Percentiles rank a stretch among this genome's conserved stretches.
These are phyloP conservation scores for Parnassius orleans DNA, from an alignment of 2,888 invertebrate genomes.

Conservation along the genomic window DNA sequence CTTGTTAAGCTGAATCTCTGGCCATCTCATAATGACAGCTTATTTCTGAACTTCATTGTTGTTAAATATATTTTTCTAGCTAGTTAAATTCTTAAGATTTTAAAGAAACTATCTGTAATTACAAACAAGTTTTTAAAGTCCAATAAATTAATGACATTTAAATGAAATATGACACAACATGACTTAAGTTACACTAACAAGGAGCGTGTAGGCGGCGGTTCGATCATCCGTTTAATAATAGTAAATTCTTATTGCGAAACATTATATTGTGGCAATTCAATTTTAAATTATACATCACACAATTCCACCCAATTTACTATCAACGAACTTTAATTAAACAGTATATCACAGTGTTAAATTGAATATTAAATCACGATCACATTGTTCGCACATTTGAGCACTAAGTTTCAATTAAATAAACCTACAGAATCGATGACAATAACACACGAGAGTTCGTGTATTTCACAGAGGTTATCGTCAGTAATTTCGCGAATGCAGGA, in stretches of 20 bases:
- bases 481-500: slow-evolving; percentile 50
- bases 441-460: not conserved
- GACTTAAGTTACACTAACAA: slow-evolving; percentile 29
- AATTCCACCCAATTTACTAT: not conserved
- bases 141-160: not conserved
- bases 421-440: too few relatives aligned
- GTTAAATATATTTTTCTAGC: too few relatives aligned
- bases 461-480: slow-evolving; percentile 1
- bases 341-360: not conserved
- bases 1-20: too few relatives aligned
- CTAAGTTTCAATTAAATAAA: not conserved
- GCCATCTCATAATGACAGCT: too few relatives aligned
- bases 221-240: slow-evolving; percentile 50
- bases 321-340: not conserved
- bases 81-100: too few relatives aligned
- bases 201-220: slow-evolving; percentile 59
- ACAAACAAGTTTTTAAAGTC: not conserved
- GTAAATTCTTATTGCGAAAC: slow-evolving; percentile 22
- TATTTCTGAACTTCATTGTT: too few relatives aligned
- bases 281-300: slow-evolving; percentile 6
- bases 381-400: slow-evolving; percentile 38
- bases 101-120: not conserved
- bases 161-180: slow-evolving; percentile 7
- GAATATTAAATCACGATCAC: slow-evolving; percentile 1
- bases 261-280: not conserved